Evolutionary conservation across 2,797 vertebrate species (phyloP).

Genomic region (Varecia variegata): DNA sequence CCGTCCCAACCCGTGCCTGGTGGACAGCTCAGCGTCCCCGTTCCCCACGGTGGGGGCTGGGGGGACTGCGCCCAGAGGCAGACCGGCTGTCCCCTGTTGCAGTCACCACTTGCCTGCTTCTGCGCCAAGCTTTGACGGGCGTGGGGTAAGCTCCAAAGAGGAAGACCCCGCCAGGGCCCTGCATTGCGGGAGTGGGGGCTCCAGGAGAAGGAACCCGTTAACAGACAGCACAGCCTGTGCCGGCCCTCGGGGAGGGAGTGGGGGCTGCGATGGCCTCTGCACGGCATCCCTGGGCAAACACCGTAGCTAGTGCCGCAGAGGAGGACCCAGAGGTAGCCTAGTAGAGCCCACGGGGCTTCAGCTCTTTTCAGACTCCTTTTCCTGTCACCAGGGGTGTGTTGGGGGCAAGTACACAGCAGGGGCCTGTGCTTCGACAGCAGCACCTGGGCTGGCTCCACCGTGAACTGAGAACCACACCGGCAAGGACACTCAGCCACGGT

Average conservation of each 20-base stretch:
- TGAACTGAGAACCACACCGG: background rate
- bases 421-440: background rate
- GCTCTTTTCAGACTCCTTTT: background rate
- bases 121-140: background rate
- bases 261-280: no score
- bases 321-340: background rate
- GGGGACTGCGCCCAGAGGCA: fast-evolving
- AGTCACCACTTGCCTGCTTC: background rate
- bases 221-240: background rate
- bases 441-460: background rate
- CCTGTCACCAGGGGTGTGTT: background rate
- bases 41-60: no score
- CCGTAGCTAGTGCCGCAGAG: background rate
- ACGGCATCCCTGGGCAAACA: no score
- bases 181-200: background rate
- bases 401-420: background rate
- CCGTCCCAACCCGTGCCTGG: background rate
- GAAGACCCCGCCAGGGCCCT: background rate
- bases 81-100: fast-evolving
- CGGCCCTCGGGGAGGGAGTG: background rate
- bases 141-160: background rate
- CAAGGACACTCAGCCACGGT: fast-evolving
- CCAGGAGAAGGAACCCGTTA: background rate
- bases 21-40: background rate
- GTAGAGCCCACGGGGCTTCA: fast-evolving